phyloP scores from a whole-genome alignment of 2,113 vertebrate genomes.

The Propithecus coquereli region DNA sequence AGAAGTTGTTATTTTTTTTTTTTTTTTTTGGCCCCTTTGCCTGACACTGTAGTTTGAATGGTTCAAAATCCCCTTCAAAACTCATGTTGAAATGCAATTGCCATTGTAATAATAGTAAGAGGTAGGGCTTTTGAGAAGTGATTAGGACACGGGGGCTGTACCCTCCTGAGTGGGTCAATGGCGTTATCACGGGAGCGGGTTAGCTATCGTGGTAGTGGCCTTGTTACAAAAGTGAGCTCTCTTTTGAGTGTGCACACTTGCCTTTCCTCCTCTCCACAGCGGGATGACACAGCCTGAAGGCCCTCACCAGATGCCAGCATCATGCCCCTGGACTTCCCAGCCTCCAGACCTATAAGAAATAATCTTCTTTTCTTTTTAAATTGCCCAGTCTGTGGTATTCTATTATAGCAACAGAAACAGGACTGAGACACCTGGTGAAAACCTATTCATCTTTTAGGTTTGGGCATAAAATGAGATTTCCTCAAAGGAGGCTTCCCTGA shows the following conservation, averaged over 20 bases:
- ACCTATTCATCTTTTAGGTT: background rate
- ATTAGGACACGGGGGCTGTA: background rate
- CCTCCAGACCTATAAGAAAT: background rate
- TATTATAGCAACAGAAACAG: background rate
- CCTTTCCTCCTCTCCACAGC: background rate
- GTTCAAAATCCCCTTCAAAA: background rate
- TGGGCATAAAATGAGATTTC: background rate
- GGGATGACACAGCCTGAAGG: background rate
- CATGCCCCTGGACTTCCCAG: background rate
- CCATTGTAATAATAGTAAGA: background rate
- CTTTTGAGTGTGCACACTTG: background rate
- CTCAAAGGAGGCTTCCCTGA: background rate
- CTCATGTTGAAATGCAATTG: background rate
- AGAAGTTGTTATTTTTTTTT: background rate
- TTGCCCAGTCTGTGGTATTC: background rate
- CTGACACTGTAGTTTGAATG: background rate
- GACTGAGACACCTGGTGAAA: background rate
- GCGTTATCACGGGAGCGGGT: background rate
- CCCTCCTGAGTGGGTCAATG: background rate
- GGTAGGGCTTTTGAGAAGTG: background rate
- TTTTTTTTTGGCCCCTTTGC: background rate
- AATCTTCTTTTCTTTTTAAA: background rate
- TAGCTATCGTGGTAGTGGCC: background rate
- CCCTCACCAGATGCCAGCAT: background rate
- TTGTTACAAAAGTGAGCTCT: background rate